These are phyloP conservation scores for Catharus ustulatus DNA, from an alignment of 2,797 vertebrate species.

Conservation along the genomic window DNA sequence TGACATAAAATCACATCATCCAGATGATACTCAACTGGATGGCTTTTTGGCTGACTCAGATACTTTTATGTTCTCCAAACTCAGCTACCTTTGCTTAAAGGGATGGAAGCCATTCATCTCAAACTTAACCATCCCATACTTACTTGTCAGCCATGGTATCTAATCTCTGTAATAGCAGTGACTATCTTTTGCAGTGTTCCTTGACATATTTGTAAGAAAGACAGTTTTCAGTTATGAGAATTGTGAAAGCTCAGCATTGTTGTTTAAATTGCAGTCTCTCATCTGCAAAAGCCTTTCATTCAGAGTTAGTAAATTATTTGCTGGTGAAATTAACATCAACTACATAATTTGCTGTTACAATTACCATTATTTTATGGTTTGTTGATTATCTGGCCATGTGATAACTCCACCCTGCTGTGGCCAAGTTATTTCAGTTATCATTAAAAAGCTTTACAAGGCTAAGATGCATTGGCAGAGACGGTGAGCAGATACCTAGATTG, in stretches of 20 bases:
- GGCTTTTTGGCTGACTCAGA: not conserved
- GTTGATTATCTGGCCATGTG: not conserved
- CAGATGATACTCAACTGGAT: not conserved
- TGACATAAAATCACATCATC: not conserved
- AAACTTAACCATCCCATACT: not conserved
- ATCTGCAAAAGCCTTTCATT: not conserved
- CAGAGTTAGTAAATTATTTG: not conserved
- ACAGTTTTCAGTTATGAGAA: not conserved
- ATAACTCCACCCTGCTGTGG: not conserved
- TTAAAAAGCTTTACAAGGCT: not conserved
- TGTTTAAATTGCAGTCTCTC: not conserved
- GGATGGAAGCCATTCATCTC: not conserved
- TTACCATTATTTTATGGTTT: not conserved
- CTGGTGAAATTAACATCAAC: constrained; percentile 1
- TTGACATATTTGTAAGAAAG: not conserved
- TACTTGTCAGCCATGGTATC: not conserved
- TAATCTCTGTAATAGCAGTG: not conserved
- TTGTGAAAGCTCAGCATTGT: not conserved
- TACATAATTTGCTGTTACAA: not conserved
- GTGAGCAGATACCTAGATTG: not conserved
- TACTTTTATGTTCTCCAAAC: not conserved
- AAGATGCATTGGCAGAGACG: not conserved
- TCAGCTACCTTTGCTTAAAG: not conserved
- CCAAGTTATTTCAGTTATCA: not conserved
- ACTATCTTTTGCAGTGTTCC: not conserved